phyloP scores from a whole-genome alignment of 30 jellyfish, hydroid and myxozoan species.

The Calvadosia cruxmelitensis region DNA sequence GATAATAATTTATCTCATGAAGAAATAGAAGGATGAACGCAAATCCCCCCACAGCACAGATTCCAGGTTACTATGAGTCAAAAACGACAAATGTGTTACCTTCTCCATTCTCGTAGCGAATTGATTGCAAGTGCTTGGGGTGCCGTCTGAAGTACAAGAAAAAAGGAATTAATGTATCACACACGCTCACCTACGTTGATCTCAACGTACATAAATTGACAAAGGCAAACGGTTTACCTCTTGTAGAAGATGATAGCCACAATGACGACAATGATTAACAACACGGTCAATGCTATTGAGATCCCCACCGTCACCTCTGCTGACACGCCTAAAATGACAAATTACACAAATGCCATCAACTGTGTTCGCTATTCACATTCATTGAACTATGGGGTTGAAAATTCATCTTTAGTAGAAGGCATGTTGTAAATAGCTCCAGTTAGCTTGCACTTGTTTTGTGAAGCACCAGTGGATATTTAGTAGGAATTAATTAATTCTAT shows the following conservation, averaged over 20 bases:
- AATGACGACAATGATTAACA: slow-evolving; percentile 20
- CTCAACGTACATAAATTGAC: background rate
- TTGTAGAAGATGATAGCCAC: slow-evolving; percentile 11
- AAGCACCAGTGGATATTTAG: no score
- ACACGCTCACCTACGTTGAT: no score
- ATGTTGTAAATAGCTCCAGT: no score
- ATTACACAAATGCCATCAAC: no score
- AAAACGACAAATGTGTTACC: no score
- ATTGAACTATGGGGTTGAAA: no score
- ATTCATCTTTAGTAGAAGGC: no score
- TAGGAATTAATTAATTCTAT: no score
- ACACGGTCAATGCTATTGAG: slow-evolving; percentile 23
- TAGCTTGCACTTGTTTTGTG: no score
- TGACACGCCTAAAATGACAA: slow-evolving; percentile 31
- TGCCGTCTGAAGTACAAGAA: slow-evolving; percentile 34
- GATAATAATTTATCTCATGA: background rate
- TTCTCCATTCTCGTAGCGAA: slow-evolving; percentile 63
- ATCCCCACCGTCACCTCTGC: slow-evolving; percentile 26
- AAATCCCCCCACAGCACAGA: background rate
- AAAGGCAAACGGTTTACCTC: slow-evolving; percentile 8
- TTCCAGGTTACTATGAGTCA: no score
- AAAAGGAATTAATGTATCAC: background rate
- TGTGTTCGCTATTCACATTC: no score
- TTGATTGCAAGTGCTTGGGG: slow-evolving; percentile 47
- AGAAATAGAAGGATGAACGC: background rate